These are phyloP conservation scores for Lepas anatifera DNA, from an alignment of 2,888 invertebrate species.

Conservation along the genomic window DNA sequence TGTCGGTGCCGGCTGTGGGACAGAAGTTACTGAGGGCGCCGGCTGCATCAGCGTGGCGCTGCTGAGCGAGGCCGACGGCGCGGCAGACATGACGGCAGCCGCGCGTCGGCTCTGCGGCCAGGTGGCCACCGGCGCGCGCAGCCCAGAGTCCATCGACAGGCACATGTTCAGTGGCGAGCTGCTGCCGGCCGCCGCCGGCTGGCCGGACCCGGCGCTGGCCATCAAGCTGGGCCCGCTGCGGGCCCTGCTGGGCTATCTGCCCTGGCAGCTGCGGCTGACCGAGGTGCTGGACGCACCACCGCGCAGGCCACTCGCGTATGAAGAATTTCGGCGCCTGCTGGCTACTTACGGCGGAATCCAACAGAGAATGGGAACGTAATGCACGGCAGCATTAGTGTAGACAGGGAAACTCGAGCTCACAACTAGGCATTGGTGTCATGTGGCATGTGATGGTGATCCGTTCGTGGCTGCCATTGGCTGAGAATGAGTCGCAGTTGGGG, in stretches of 20 bases:
- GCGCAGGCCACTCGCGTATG: neutral
- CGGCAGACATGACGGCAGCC: neutral
- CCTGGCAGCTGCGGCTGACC: slow-evolving; percentile 10
- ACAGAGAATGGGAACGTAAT: neutral
- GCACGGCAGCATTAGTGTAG: neutral
- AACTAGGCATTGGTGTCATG: no score
- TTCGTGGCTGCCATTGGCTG: no score
- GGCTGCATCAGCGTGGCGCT: neutral
- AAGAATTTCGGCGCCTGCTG: neutral
- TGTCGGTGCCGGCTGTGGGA: no score
- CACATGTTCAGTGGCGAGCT: neutral
- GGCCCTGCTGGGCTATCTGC: slow-evolving; percentile 3
- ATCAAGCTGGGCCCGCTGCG: neutral
- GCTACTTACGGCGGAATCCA: neutral
- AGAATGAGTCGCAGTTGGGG: no score
- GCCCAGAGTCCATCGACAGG: neutral
- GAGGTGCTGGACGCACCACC: neutral
- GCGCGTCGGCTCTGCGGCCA: slow-evolving; percentile 11
- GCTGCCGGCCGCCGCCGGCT: neutral
- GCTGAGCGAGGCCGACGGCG: slow-evolving; percentile 9
- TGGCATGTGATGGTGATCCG: no score
- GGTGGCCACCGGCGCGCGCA: slow-evolving; percentile 2
- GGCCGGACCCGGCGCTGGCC: slow-evolving; percentile 6
- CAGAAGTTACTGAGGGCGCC: no score
- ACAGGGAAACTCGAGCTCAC: no score